These are phyloP conservation scores for Halichondria panicea DNA, from an alignment of 37 sponge, comb jelly and placozoan genomes.

Conservation along the genomic window DNA sequence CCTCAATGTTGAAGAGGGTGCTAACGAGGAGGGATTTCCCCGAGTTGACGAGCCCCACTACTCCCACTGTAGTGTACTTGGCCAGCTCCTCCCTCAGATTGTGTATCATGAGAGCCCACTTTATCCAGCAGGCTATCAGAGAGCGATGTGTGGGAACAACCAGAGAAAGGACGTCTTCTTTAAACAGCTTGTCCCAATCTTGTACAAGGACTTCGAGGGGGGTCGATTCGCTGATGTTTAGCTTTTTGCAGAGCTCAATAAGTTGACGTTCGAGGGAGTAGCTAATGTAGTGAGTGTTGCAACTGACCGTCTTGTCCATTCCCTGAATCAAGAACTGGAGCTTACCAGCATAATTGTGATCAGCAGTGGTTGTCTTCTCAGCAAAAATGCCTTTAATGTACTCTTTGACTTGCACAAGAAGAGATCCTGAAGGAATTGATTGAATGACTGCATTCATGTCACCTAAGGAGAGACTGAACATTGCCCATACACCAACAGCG, in stretches of 20 bases:
- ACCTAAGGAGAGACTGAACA: slow-evolving; percentile 42
- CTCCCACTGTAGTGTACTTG: slow-evolving; percentile 55
- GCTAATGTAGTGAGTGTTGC: slow-evolving; percentile 58
- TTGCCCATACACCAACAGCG: slow-evolving; percentile 64
- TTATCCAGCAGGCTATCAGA: slow-evolving; percentile 70
- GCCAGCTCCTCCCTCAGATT: slow-evolving; percentile 60
- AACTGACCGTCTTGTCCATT: slow-evolving; percentile 44
- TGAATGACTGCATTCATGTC: slow-evolving; percentile 31
- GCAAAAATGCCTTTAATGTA: slow-evolving; percentile 43
- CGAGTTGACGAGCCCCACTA: slow-evolving; percentile 55
- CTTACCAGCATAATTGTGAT: slow-evolving; percentile 42
- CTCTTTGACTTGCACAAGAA: slow-evolving; percentile 38
- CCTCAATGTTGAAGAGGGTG: slow-evolving; percentile 44
- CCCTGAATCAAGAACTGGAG: slow-evolving; percentile 55
- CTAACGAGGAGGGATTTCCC: slow-evolving; percentile 60
- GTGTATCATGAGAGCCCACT: slow-evolving; percentile 60
- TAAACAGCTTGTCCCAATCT: slow-evolving; percentile 47
- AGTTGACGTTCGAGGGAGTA: slow-evolving; percentile 75
- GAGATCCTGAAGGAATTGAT: neutral
- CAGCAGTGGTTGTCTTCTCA: neutral
- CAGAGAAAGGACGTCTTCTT: slow-evolving; percentile 37
- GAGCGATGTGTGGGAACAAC: slow-evolving; percentile 23
- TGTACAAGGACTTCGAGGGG: slow-evolving; percentile 4
- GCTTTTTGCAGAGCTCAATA: slow-evolving; percentile 41
- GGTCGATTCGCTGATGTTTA: slow-evolving; percentile 6